Percentiles rank a stretch among this genome's conserved stretches.
Evolutionary conservation across 2,888 invertebrate species (phyloP).

Genomic region (Apamea epomidion): DNA sequence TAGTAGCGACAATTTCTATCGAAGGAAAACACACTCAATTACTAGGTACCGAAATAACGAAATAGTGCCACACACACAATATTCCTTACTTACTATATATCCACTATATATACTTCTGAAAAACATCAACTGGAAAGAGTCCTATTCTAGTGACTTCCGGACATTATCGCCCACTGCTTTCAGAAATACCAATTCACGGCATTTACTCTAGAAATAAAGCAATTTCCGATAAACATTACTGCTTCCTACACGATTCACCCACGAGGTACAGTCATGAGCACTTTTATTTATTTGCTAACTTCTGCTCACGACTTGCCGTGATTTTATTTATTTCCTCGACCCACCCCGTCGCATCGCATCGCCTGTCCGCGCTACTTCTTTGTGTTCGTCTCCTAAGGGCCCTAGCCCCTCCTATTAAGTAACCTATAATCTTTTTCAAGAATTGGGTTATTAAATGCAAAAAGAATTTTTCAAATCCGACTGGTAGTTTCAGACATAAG

Average conservation of each 20-base stretch:
- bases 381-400: too few relatives aligned
- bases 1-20: too few relatives aligned
- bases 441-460: too few relatives aligned
- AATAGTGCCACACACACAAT: background rate
- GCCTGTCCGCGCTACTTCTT: too few relatives aligned
- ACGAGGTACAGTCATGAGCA: background rate
- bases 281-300: background rate
- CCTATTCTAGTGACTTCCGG: background rate
- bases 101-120: background rate
- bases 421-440: too few relatives aligned
- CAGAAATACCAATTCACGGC: background rate
- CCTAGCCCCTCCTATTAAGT: too few relatives aligned
- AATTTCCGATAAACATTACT: conserved; percentile 1
- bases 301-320: background rate
- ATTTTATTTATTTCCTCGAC: background rate
- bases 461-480: too few relatives aligned
- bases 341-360: background rate
- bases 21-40: background rate
- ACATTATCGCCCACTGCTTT: background rate
- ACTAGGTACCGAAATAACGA: background rate
- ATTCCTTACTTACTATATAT: background rate
- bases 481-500: too few relatives aligned
- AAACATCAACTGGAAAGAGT: background rate
- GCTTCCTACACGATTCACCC: conserved; percentile 14
- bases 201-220: background rate